Conservation (phyloP, 2,888 invertebrate genomes). For the Amiota communis region DNA sequence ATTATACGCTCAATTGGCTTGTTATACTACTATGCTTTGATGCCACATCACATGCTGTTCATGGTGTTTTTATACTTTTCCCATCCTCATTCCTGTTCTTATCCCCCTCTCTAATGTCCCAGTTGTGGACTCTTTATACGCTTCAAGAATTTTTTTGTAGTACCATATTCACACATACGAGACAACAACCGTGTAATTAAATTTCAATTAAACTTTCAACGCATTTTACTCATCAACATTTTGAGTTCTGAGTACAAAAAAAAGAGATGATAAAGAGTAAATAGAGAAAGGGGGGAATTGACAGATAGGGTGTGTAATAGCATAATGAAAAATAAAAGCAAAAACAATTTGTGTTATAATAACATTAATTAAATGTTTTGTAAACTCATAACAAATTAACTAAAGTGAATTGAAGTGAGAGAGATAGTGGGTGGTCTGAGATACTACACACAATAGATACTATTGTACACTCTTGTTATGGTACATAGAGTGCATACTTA, state of each 20-base stretch:
- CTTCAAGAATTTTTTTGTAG: slow-evolving; percentile 19
- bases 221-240: slow-evolving; percentile 35
- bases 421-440: too few species aligned
- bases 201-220: slow-evolving; percentile 60
- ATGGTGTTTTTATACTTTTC: too few species aligned
- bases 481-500: too few species aligned
- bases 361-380: slow-evolving; percentile 60
- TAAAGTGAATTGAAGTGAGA: too few species aligned
- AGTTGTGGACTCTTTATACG: neutral
- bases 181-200: slow-evolving; percentile 49
- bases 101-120: too few species aligned
- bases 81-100: too few species aligned
- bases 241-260: neutral
- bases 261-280: slow-evolving; percentile 19
- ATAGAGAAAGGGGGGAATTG: slow-evolving; percentile 4
- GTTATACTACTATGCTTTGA: neutral
- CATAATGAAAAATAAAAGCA: slow-evolving; percentile 21
- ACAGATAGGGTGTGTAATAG: slow-evolving; percentile 44
- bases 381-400: slow-evolving; percentile 43
- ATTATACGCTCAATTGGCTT: slow-evolving; percentile 45
- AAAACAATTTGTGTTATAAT: slow-evolving; percentile 36
- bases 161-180: slow-evolving; percentile 39
- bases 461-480: too few species aligned
- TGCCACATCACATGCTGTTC: too few species aligned
- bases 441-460: too few species aligned